Conservation (phyloP, 2,113 vertebrate genomes). For the Piaya cayana region DNA sequence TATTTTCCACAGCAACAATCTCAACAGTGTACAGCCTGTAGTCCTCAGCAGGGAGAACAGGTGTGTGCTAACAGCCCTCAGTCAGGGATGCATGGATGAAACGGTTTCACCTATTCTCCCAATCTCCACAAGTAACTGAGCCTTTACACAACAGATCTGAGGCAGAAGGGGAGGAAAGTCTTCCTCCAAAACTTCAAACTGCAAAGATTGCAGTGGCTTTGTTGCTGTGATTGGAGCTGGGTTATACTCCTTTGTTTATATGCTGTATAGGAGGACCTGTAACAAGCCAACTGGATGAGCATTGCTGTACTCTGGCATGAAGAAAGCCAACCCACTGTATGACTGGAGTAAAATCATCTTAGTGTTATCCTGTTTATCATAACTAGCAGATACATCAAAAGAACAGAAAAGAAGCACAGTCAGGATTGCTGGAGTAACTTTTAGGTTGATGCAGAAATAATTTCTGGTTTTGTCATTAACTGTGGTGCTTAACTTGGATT, state of each 20-base stretch:
- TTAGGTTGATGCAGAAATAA: no score
- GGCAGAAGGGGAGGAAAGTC: background rate
- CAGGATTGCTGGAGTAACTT: background rate
- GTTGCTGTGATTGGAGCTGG: background rate
- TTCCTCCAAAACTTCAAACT: background rate
- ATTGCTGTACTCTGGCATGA: background rate
- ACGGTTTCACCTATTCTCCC: background rate
- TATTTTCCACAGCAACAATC: slow-evolving; percentile 80
- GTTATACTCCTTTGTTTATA: background rate
- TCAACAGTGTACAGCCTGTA: slow-evolving; percentile 81
- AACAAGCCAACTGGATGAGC: background rate
- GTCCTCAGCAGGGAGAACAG: slow-evolving; percentile 85
- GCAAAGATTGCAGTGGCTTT: background rate
- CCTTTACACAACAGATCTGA: background rate
- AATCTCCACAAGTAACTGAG: background rate
- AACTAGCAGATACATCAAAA: background rate
- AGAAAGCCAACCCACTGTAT: background rate
- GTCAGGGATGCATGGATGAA: background rate
- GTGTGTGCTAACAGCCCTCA: slow-evolving; percentile 58
- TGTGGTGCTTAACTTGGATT: no score
- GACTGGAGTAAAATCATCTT: background rate
- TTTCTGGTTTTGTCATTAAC: no score
- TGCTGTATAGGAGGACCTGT: background rate
- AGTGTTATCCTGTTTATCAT: background rate
- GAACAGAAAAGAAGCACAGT: background rate